Evolutionary conservation across 2,113 vertebrate species (phyloP).

Genomic region (Monarcha castaneiventris): DNA sequence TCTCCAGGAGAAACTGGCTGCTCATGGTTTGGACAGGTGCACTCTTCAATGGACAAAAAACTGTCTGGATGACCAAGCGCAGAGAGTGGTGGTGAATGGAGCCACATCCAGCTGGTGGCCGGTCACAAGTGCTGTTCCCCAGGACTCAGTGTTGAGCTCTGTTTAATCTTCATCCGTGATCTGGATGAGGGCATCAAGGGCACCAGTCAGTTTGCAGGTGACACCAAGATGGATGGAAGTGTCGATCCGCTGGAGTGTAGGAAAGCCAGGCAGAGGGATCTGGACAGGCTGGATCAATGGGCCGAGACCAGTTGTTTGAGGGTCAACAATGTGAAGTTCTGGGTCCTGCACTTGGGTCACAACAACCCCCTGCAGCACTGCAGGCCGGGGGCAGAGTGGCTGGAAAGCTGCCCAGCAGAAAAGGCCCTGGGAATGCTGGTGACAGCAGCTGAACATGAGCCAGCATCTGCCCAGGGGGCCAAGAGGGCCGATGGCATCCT

Average conservation of each 20-base stretch:
- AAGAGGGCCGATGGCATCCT: neutral
- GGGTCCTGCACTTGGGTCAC: neutral
- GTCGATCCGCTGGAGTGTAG: neutral
- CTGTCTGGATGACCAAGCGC: neutral
- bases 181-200: accelerated
- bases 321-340: accelerated
- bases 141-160: neutral
- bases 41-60: neutral
- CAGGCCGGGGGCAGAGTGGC: neutral
- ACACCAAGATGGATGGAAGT: accelerated
- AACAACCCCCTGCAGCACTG: neutral
- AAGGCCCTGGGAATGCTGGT: neutral
- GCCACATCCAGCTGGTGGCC: neutral
- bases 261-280: neutral
- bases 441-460: neutral
- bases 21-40: neutral
- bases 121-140: neutral
- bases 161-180: neutral
- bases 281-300: neutral
- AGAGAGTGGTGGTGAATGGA: neutral
- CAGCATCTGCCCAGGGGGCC: neutral
- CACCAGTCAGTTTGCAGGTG: neutral
- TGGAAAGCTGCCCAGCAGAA: neutral
- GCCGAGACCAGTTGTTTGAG: accelerated
- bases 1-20: neutral